Percentiles rank a stretch among this genome's conserved stretches.
These are phyloP conservation scores for Stramonita haemastoma DNA, from an alignment of 2,888 invertebrate species.

Conservation along the genomic window DNA sequence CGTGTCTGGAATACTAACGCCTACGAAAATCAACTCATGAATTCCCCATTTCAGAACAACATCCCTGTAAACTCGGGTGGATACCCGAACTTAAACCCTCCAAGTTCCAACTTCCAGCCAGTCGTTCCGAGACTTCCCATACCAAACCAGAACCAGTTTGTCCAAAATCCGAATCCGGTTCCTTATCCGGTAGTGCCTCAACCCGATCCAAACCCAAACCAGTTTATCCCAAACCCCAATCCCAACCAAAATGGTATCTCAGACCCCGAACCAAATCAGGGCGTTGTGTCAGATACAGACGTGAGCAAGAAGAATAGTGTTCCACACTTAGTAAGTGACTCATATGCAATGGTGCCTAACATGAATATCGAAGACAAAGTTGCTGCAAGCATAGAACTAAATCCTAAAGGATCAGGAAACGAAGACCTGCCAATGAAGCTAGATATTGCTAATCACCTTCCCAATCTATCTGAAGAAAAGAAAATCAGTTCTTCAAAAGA, in stretches of 20 bases:
- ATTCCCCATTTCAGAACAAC: background rate
- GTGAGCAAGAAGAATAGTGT: background rate
- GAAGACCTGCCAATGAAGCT: too few relatives aligned
- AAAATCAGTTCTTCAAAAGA: too few relatives aligned
- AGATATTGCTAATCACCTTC: too few relatives aligned
- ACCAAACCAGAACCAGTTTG: background rate
- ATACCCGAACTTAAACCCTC: background rate
- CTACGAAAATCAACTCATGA: slow-evolving; percentile 3
- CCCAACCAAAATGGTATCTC: background rate
- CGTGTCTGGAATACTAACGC: background rate
- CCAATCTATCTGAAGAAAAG: too few relatives aligned
- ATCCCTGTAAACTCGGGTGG: background rate
- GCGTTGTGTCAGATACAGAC: background rate
- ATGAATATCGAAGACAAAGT: too few relatives aligned
- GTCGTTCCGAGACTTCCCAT: background rate
- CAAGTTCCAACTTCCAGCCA: background rate
- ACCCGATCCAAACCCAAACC: background rate
- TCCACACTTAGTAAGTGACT: too few relatives aligned
- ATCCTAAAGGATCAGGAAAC: too few relatives aligned
- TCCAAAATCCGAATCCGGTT: too few relatives aligned
- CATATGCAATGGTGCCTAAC: too few relatives aligned
- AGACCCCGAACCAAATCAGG: background rate
- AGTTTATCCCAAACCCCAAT: background rate
- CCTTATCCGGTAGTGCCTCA: too few relatives aligned
- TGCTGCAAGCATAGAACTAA: too few relatives aligned